Base-by-base conservation (phyloP, 92 coral and sea anemone species). In the Micromussa lordhowensis region DNA sequence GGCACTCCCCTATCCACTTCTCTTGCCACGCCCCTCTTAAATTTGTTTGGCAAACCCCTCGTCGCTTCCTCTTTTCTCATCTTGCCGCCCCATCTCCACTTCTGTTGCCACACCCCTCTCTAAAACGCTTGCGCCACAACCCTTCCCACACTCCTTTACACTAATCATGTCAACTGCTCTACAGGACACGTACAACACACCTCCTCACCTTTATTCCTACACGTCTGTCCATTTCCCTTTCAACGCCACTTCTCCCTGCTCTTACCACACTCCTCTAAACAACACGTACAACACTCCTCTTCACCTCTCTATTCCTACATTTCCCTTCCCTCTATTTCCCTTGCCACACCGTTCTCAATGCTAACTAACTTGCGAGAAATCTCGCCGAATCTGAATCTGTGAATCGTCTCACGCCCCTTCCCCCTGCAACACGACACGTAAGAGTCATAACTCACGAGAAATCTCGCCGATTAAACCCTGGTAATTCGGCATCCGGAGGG, bases 401-500 rank as follows among this genome's bases (percentile, higher is more conserved):
- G 48, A 4, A 40, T 40, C 48, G 4, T 40, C 48, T 40, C 48
- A 40, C 48, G 48, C 10, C 7, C 48, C 48, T 40, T 40, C 10
- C 4, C 48, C 48, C 48, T 40, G 0, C 10, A 4, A 40, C 7
- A 40, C 7, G 48, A 40, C 48, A 40, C 48, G 48, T 40, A 40
- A 40, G 48, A 32, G 21, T 66, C 14, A 17, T 5, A 86, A 92
- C 98, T 89, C 89, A 97, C 99, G 95, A 92, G 82, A 97, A 97
- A 74, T 97, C 90, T 57, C 93, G 87, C 28, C 99, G 95, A 83
- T 96, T 92, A 68, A 97, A 96, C 22, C 95, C 98, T 1, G 98
- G 97, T 55, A 97, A 77, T 61, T 94, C 96, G 1, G 99, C 96
- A 64, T 96, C 99, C 32, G 98, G 99, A 0, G 99, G 98, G 68